Evolutionary conservation across 2,113 vertebrate genomes (phyloP).

Genomic region (Pteronura brasiliensis): DNA sequence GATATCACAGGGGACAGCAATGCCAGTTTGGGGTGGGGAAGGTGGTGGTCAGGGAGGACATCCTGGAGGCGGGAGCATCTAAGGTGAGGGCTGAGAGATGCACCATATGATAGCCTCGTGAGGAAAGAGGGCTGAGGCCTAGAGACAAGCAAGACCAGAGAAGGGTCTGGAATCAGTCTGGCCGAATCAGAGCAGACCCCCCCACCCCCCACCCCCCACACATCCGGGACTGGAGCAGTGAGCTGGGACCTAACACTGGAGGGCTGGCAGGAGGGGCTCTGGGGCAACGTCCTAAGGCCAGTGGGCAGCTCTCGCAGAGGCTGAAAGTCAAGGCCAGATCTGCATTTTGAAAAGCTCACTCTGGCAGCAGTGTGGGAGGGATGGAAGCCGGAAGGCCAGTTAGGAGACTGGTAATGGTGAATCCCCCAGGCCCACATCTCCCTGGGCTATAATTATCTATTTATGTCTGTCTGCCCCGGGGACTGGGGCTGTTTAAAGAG

Average conservation of each 20-base stretch:
- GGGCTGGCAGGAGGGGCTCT: not conserved
- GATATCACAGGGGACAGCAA: rapidly evolving
- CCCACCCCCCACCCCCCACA: not conserved
- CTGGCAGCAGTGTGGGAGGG: not conserved
- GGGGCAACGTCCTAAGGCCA: not conserved
- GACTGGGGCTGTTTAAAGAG: not conserved
- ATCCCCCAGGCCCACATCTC: not conserved
- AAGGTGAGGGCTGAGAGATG: not conserved
- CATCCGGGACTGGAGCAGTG: not conserved
- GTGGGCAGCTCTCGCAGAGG: not conserved
- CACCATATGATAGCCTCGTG: not conserved
- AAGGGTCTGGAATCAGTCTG: not conserved
- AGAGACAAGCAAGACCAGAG: not conserved
- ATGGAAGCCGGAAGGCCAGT: not conserved
- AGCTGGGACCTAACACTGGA: not conserved
- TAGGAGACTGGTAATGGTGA: not conserved
- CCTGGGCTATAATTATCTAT: not conserved
- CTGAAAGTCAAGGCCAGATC: not conserved
- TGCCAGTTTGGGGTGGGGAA: not conserved
- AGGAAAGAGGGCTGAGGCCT: not conserved
- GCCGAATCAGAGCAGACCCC: rapidly evolving
- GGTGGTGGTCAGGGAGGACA: not conserved
- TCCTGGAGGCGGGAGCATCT: not conserved
- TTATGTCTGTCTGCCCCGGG: not conserved
- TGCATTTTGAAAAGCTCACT: not conserved